Evolutionary conservation across 1,140 invertebrate genomes (phyloP).

Genomic region (Zophobas morio): DNA sequence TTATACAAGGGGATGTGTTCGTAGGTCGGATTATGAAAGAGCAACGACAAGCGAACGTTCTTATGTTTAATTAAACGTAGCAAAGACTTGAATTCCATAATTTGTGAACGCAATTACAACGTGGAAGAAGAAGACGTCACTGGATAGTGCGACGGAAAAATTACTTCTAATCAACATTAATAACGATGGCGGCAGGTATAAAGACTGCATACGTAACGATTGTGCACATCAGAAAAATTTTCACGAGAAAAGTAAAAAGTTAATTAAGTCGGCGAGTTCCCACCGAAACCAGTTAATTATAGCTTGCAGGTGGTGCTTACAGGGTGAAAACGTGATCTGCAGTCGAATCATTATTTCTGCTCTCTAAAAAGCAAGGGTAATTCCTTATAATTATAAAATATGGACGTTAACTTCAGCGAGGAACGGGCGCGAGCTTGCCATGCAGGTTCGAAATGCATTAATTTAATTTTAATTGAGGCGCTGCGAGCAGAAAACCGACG

Average conservation of each 20-base stretch:
- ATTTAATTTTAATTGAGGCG: conserved; percentile 32
- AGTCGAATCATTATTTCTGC: conserved; percentile 33
- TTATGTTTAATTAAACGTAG: conserved; percentile 11
- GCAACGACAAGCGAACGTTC: conserved; percentile 17
- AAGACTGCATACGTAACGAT: neutral
- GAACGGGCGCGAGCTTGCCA: conserved; percentile 11
- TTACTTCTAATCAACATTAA: conserved; percentile 9
- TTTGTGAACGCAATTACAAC: too few species aligned
- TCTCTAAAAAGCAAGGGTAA: conserved; percentile 24
- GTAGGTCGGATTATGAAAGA: conserved; percentile 19
- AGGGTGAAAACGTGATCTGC: conserved; percentile 56
- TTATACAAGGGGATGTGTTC: conserved; percentile 28
- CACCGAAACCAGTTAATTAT: conserved; percentile 53
- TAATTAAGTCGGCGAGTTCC: conserved; percentile 42
- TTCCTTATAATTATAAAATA: conserved; percentile 42
- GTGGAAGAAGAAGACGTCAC: too few species aligned
- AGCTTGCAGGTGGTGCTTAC: conserved; percentile 56
- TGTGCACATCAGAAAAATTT: conserved; percentile 15
- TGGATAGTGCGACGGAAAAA: neutral
- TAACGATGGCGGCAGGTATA: neutral
- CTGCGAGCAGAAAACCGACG: neutral
- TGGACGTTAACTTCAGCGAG: conserved; percentile 29
- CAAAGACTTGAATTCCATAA: too few species aligned
- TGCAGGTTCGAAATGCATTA: conserved; percentile 33
- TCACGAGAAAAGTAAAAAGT: conserved; percentile 12